phyloP scores from a whole-genome alignment of 2,113 vertebrate genomes.

The Dasyurus viverrinus region DNA sequence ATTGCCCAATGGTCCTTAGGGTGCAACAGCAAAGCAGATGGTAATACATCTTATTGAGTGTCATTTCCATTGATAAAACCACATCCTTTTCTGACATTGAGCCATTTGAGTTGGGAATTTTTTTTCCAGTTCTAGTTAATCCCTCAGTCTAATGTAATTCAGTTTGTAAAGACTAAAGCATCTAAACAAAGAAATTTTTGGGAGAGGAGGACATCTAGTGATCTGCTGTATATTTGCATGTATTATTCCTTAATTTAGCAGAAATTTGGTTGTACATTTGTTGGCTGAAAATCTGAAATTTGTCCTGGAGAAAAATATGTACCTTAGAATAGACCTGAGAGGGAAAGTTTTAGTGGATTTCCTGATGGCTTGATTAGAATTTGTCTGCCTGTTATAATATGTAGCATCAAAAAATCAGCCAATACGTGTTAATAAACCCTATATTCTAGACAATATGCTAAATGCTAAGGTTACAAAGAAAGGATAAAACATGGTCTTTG shows the following conservation, averaged over 20 bases:
- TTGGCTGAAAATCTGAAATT: neutral
- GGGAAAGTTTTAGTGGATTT: neutral
- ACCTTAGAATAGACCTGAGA: neutral
- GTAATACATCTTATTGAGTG: neutral
- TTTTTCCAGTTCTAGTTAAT: neutral
- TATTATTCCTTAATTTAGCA: neutral
- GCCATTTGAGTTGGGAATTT: neutral
- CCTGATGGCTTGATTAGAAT: neutral
- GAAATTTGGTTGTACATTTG: neutral
- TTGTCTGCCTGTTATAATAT: neutral
- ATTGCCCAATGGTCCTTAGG: neutral
- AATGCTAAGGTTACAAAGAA: neutral
- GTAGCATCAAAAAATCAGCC: neutral
- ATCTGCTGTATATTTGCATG: slow-evolving; percentile 61
- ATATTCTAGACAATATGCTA: neutral
- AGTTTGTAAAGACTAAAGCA: neutral
- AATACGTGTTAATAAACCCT: neutral
- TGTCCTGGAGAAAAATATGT: neutral
- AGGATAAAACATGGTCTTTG: neutral
- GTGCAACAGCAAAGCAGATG: neutral
- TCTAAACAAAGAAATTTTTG: slow-evolving; percentile 64
- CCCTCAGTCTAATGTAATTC: neutral
- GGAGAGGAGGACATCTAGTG: slow-evolving; percentile 80
- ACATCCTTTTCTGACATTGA: slow-evolving; percentile 1
- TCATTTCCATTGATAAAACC: slow-evolving; percentile 5